Evolutionary conservation across 53 echinoderm and acorn worm genomes (phyloP), one percentile per base, ranked within the genome.

Genomic region (Echinometra lucunter): DNA sequence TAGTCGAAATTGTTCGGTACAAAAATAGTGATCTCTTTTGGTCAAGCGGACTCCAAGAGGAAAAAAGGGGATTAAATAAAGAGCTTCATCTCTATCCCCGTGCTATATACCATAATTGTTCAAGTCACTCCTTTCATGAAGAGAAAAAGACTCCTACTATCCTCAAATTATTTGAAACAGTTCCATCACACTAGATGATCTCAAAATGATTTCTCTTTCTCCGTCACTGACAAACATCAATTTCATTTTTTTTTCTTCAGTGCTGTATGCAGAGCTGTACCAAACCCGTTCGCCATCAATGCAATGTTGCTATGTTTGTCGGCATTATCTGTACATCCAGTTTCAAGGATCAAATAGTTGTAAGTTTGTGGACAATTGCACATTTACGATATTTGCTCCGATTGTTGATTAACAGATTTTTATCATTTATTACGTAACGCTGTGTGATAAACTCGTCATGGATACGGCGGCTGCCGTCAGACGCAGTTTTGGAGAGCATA

Each of bases 291-390:
- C 11, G 69, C 34, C 28, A 4, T 78, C 78, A 6, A 78, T 40
- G 78, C 42, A 78, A 42, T 42, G 19, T 40, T 40, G 78, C 42
- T 78, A 78, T 78, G 19, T 42, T 18, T 18, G 40, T 21, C 23
- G 42, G 78, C 42, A 42, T 21, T 78, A 78, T 78, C 42, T 78
- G 78, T 7, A 40, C 78, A 78, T 18, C 1, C 19, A 78, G 78
- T 78, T 78, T 78, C 78, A 78, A 78, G 78, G 78, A 78, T 19
- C 78, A 78, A 78, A 78, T 78, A 78, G 78, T 78, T 15, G 78
- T 78, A 78, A 42, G 21, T 35, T 40, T 78, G 40, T 78, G 78
- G 78, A 38, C 38, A 78, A 78, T 78, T 78, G 19, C 21, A 78
- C 19, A 38, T 38, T 78, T 78, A 78, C 78, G 28, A 78, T 78